Conservation (phyloP, 2,888 invertebrate species). For the Scotopteryx bipunctaria region DNA sequence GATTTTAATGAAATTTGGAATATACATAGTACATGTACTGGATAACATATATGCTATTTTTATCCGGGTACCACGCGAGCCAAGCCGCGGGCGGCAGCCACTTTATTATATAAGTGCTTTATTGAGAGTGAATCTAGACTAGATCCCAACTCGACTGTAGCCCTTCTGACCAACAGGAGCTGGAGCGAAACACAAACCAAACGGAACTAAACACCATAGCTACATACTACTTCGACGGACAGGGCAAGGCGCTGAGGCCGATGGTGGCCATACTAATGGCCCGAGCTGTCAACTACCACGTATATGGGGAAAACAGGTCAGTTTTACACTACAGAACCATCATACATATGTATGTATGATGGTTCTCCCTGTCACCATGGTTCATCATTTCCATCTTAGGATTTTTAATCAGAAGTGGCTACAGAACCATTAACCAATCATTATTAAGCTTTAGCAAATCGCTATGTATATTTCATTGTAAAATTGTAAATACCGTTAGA, state of each 20-base stretch:
- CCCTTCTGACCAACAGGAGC: slow-evolving; percentile 81
- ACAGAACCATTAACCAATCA: too few species aligned
- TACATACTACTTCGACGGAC: slow-evolving; percentile 98
- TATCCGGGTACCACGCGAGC: too few species aligned
- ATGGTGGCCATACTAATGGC: slow-evolving; percentile 98
- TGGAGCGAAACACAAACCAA: slow-evolving; percentile 91
- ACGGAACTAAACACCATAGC: slow-evolving; percentile 95
- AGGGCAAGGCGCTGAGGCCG: slow-evolving; percentile 98
- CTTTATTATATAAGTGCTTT: slow-evolving; percentile 29
- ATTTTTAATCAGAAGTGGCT: too few species aligned
- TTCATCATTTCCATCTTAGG: too few species aligned
- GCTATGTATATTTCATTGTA: too few species aligned
- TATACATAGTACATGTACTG: too few species aligned
- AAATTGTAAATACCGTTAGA: too few species aligned
- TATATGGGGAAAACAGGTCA: slow-evolving; percentile 93
- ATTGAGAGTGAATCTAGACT: slow-evolving; percentile 34
- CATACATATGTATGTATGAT: background rate
- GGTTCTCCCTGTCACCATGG: too few species aligned
- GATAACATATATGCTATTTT: too few species aligned
- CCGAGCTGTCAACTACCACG: slow-evolving; percentile 95
- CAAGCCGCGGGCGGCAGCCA: too few species aligned
- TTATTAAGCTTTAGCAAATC: too few species aligned
- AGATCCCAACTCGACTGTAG: slow-evolving; percentile 66
- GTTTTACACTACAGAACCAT: slow-evolving; percentile 12
- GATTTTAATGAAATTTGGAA: too few species aligned